Percentiles rank a stretch among this genome's conserved stretches.
These are phyloP conservation scores for Cacatua alba DNA, from an alignment of 2,113 vertebrate species.

Conservation along the genomic window DNA sequence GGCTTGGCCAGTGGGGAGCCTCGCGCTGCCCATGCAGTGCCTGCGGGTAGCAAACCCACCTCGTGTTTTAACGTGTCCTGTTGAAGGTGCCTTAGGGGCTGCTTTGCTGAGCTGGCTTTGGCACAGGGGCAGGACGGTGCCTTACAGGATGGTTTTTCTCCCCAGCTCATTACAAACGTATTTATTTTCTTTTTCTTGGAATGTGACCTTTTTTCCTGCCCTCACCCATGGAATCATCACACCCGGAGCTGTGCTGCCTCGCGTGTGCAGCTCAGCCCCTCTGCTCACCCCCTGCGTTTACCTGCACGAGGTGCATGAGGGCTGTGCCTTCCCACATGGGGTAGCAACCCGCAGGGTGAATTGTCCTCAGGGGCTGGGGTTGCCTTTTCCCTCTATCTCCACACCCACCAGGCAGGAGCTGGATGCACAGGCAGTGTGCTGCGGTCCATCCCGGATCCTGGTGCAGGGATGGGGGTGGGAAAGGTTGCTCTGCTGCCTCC, in stretches of 20 bases:
- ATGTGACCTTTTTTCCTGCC: not conserved
- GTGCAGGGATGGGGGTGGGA: not conserved
- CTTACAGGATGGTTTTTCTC: not conserved
- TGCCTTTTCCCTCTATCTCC: not conserved
- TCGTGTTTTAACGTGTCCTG: not conserved
- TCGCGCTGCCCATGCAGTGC: not conserved
- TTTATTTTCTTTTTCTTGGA: not conserved
- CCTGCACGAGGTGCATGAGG: rapidly evolving
- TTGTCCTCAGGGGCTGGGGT: not conserved
- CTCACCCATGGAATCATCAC: rapidly evolving
- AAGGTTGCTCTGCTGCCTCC: not conserved
- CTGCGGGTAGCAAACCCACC: not conserved
- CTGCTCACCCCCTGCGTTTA: not conserved
- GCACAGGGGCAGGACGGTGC: not conserved
- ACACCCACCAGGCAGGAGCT: not conserved
- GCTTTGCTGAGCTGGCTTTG: not conserved
- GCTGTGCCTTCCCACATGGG: not conserved
- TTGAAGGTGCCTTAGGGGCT: not conserved
- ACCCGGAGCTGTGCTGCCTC: not conserved
- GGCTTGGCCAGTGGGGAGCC: not conserved
- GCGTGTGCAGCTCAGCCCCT: not conserved
- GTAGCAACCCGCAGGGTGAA: rapidly evolving
- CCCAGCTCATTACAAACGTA: rapidly evolving
- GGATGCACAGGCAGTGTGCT: not conserved
- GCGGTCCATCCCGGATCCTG: rapidly evolving